Conservation (phyloP, 2,797 vertebrate species). For the Ctenopoma kingsleyae region DNA sequence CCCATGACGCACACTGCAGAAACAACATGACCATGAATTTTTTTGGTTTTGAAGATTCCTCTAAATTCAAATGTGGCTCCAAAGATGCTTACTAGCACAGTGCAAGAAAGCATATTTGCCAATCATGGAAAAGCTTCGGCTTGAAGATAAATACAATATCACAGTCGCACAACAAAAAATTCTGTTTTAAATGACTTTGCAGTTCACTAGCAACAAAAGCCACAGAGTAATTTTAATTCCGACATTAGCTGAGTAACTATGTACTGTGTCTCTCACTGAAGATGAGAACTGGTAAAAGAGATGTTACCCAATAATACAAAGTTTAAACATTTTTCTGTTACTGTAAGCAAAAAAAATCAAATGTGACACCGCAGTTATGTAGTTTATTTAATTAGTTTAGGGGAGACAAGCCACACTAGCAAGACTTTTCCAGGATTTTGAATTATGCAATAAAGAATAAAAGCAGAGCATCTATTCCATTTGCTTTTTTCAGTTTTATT, state of each 20-base stretch:
- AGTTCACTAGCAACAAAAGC: neutral
- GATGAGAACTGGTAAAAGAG: neutral
- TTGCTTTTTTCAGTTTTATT: neutral
- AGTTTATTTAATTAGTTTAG: conserved; percentile 7
- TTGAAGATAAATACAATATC: too few species aligned
- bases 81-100: neutral
- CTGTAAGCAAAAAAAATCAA: neutral
- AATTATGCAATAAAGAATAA: neutral
- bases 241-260: conserved; percentile 25
- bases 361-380: neutral
- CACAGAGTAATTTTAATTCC: conserved; percentile 39
- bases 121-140: neutral
- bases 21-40: neutral
- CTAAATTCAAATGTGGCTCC: too few species aligned
- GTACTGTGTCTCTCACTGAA: conserved; percentile 16
- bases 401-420: neutral
- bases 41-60: too few species aligned
- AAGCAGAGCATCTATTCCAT: neutral
- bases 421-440: neutral
- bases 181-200: too few species aligned
- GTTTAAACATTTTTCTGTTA: neutral
- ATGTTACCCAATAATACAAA: neutral
- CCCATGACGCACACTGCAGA: conserved; percentile 29
- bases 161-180: conserved; percentile 2
- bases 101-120: neutral